Conservation (phyloP, 2,113 vertebrate genomes). For the Loxodonta africana region DNA sequence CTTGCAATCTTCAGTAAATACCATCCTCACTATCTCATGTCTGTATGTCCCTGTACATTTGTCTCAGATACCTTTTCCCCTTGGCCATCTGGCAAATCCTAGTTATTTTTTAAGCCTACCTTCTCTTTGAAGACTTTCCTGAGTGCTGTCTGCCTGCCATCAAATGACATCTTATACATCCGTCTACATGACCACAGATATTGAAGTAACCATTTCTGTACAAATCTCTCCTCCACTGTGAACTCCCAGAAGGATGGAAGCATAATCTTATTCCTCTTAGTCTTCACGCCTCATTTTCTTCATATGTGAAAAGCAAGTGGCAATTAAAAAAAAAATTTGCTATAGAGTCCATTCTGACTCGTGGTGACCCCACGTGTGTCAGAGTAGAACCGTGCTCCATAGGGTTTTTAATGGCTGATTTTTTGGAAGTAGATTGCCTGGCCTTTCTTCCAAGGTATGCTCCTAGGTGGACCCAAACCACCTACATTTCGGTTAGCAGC, state of each 20-base stretch:
- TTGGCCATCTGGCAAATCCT: not conserved
- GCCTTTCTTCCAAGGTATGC: not conserved
- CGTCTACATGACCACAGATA: not conserved
- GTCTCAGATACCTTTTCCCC: not conserved
- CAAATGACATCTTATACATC: not conserved
- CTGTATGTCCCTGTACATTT: not conserved
- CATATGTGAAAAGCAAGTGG: not conserved
- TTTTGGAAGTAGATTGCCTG: not conserved
- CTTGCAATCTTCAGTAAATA: not conserved
- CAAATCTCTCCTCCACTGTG: not conserved
- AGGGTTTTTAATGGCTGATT: not conserved
- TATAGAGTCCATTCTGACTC: not conserved
- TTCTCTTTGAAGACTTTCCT: conserved; percentile 3
- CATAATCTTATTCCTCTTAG: not conserved
- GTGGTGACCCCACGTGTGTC: not conserved
- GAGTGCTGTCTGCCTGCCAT: not conserved
- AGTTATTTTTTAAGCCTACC: not conserved
- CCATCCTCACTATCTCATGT: not conserved
- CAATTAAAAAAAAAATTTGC: not conserved
- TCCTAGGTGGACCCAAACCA: too few species aligned
- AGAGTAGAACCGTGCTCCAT: not conserved
- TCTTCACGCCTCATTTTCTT: not conserved
- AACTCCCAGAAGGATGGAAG: not conserved
- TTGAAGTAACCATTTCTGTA: not conserved
- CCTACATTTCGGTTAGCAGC: too few species aligned